These are phyloP conservation scores for Esperia sulphurella DNA, from an alignment of 2,888 invertebrate species.

Conservation along the genomic window DNA sequence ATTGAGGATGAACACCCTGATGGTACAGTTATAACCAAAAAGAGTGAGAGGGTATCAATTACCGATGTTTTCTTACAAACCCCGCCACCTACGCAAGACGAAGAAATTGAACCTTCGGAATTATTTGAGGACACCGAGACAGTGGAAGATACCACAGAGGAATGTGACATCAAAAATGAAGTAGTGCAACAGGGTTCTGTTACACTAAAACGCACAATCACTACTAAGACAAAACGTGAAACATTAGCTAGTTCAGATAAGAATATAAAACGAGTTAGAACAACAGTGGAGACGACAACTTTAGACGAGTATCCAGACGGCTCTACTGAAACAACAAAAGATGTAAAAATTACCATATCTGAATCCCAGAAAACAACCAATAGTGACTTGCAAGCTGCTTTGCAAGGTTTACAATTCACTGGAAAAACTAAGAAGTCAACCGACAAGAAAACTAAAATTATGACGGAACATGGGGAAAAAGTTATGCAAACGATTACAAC, in stretches of 20 bases:
- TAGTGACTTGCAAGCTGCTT: slow-evolving; percentile 64
- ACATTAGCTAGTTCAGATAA: slow-evolving; percentile 70
- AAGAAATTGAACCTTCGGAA: slow-evolving; percentile 33
- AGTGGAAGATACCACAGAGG: slow-evolving; percentile 61
- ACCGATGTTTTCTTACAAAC: slow-evolving; percentile 49
- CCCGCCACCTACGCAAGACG: slow-evolving; percentile 25
- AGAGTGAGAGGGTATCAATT: slow-evolving; percentile 64
- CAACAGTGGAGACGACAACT: slow-evolving; percentile 75
- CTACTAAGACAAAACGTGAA: slow-evolving; percentile 68
- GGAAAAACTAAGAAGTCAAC: slow-evolving; percentile 65
- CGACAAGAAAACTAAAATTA: slow-evolving; percentile 71
- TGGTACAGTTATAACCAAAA: slow-evolving; percentile 61
- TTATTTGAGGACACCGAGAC: slow-evolving; percentile 51
- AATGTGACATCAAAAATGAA: slow-evolving; percentile 62
- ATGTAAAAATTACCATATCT: slow-evolving; percentile 73
- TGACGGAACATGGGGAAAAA: slow-evolving; percentile 65
- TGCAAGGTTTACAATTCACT: slow-evolving; percentile 58
- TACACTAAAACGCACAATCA: slow-evolving; percentile 60
- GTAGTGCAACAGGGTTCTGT: slow-evolving; percentile 47
- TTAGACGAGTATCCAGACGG: slow-evolving; percentile 74
- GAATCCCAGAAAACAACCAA: slow-evolving; percentile 71
- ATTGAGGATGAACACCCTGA: slow-evolving; percentile 65
- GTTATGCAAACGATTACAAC: slow-evolving; percentile 65
- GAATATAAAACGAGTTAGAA: slow-evolving; percentile 77
- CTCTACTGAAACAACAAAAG: slow-evolving; percentile 76